A percentile compares a stretch with the other conserved stretches of the same genome.
Conservation (phyloP, 2,797 vertebrate species). For the Sebastes steindachneri region DNA sequence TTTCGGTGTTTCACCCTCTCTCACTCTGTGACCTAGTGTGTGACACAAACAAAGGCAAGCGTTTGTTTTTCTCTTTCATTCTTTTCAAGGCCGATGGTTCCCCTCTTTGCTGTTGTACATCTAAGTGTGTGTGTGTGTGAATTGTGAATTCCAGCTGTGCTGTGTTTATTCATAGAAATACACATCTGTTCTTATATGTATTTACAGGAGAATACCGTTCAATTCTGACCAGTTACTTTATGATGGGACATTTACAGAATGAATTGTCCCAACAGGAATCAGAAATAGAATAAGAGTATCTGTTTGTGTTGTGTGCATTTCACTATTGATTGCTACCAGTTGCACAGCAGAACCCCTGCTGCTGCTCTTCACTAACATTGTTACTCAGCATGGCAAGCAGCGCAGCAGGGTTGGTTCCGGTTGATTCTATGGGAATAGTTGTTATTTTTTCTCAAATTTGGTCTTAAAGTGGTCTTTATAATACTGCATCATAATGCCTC, state of each 20-base stretch:
- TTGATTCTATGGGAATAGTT: background rate
- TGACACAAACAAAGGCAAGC: background rate
- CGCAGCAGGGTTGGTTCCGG: background rate
- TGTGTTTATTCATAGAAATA: background rate
- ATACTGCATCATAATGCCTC: background rate
- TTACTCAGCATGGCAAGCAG: background rate
- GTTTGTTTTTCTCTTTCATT: background rate
- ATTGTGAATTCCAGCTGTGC: background rate
- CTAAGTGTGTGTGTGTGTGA: background rate
- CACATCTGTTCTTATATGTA: background rate
- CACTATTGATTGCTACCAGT: background rate
- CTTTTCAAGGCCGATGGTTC: background rate
- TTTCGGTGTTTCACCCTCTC: background rate
- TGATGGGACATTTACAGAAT: background rate
- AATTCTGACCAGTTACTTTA: background rate
- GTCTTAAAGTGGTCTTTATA: background rate
- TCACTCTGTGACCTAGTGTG: background rate
- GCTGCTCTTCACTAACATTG: background rate
- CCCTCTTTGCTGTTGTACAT: background rate
- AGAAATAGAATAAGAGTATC: background rate
- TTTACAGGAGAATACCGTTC: background rate
- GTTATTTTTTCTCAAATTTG: background rate
- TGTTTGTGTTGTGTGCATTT: background rate
- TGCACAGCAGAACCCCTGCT: background rate
- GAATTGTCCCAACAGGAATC: background rate